Base-by-base conservation (phyloP, 2,113 vertebrate genomes). In the Mobula birostris region DNA sequence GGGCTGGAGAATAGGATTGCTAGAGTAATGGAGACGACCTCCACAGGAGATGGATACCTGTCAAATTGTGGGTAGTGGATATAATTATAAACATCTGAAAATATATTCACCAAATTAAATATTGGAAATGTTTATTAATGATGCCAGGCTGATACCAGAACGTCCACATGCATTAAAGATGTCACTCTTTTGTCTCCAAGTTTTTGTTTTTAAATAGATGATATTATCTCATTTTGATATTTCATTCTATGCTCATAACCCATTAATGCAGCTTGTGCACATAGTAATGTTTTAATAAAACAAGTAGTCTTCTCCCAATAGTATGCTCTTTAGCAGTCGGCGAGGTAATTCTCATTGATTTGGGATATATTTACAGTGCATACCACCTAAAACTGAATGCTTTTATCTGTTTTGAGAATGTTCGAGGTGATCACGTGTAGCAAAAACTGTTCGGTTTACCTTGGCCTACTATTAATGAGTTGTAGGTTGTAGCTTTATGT, bases 331-430 rank as follows among this genome's bases (percentile, higher is more conserved):
- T 48, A 87, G 6, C 48, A 87, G 56, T 48, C 27, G 56, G 83
- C 21, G 7, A 87, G 82, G 83, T 72, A 74, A 36, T 93, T 93
- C 90, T 93, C 66, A 74, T 48, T 93, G 32, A 9, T 56, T 93
- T 72, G 32, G n/a, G 9, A 29, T 19, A 93, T 56, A 27, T 74
- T 93, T 93, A 17, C 48, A 4, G 1, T 48, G 1, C 8, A 9
- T 40, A 21, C 8, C 0, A 72, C 9, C 76, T 77, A 77, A 77
- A 77, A 27, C 29, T 77, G 27, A 77, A 14, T 88, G 19, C 6
- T 3, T 8, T 48, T 9, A 58, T 85, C 8, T 88, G 9, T 7
- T 19, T 40, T 70, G 11, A 56, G 58, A 66, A 14, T 36, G n/a
- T 8, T 93, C 36, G 48, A 48, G 63, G 68, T 21, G 70, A 93